Base-by-base conservation (phyloP, 1,140 invertebrate genomes). In the Lordiphosa stackelbergi region DNA sequence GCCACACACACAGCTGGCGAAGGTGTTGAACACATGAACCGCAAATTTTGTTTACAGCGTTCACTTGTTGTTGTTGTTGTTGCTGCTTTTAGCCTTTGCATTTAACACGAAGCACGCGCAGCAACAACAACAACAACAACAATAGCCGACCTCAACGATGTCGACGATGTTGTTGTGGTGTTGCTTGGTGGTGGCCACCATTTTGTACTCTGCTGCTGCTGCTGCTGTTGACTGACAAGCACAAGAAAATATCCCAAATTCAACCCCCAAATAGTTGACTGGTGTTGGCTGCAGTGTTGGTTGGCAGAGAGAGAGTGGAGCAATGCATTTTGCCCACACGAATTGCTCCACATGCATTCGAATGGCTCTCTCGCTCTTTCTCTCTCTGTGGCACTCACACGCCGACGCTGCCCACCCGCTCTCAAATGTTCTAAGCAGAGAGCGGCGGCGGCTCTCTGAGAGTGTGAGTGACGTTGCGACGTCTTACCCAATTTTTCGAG, bases 11-110 rank as follows among this genome's bases (percentile, higher is more conserved):
- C 53, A 52, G 49, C 65, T 51, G 55, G 75, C 57, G 66, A 71
- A 83, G 75, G 75, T 83, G 75, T 81, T 81, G 75, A 83, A 56
- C 77, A 83, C 77, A 81, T 81, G 75, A 81, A 81, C 75, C 75
- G 68, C 75, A 81, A 79, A 79, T 81, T 81, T 81, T 81, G 71
- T 83, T 81, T 83, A 81, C 72, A 65, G 77, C 69, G 35, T 47
- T 78, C 73, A 58, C 62, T 57, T 63, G 47, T 60, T 60, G 55
- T 69, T 53, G 58, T 63, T 62, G 53, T 55, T 66, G 71, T 37
- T 56, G 31, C 28, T 59, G 48, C n/a, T n/a, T n/a, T n/a, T n/a
- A n/a, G n/a, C n/a, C n/a, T n/a, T n/a, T n/a, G n/a, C n/a, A n/a
- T n/a, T n/a, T n/a, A n/a, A n/a, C n/a, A n/a, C n/a, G n/a, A n/a